Base-by-base conservation (phyloP, 2,888 invertebrate species). In the Ophion obscuratus region DNA sequence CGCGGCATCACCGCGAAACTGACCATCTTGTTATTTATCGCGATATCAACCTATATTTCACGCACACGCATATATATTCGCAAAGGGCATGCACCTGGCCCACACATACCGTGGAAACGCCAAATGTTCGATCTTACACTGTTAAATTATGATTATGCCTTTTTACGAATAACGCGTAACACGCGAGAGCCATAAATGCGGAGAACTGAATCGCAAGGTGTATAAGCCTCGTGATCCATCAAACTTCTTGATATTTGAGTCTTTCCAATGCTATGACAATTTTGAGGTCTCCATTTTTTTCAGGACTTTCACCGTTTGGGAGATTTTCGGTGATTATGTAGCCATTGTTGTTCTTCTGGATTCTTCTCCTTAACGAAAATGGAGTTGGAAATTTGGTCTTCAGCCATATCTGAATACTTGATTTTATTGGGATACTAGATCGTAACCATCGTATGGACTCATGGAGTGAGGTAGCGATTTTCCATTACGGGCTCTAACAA, bases 31-130 rank as follows among this genome's bases (percentile, higher is more conserved):
- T 93, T 93, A 93, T 93, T 93, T 93, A 93, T 93, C 93, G 91
- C 91, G 91, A 92, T 93, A 93, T 93, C 93, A 93, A 92, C 93
- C 92, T 93, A 93, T 93, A 93, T 93, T 93, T 93, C 90, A 91
- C 91, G 90, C 91, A 90, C 90, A 89, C 89, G 84, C 86, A 83
- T 86, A 84, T 85, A 84, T 86, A 84, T 57, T n/a, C 59, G 79
- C 62, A 31, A 47, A n/a, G 31, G 44, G 53, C 57, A 27, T 62
- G 59, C 87, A 59, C 78, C 71, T 40, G 80, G 61, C 70, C 64
- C 76, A 64, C 76, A 80, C 66, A 40, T 36, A 2, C 20, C 6
- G 31, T 31, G 24, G 61, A 36, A 24, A 68, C 6, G 44, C 44
- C 61, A 6, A 53, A 70, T 62, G 40, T 61, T 68, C 36, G 44